phyloP scores from a whole-genome alignment of 2,113 vertebrate genomes.

The Mesembrinibis cayennensis region DNA sequence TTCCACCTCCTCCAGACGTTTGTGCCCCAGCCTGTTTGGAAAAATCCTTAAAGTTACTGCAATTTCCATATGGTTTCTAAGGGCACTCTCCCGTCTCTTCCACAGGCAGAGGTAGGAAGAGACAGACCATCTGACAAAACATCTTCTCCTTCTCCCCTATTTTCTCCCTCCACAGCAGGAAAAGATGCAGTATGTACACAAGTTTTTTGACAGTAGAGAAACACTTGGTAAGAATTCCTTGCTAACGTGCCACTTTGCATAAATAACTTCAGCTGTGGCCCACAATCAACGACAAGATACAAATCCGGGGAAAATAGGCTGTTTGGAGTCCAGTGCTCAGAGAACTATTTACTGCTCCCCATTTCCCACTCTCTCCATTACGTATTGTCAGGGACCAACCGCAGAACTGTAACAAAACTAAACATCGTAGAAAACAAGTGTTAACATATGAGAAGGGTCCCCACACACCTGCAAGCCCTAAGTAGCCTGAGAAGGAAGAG shows the following conservation, averaged over 20 bases:
- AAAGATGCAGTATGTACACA: background rate
- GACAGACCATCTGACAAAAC: background rate
- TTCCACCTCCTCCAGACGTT: background rate
- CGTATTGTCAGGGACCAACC: accelerated
- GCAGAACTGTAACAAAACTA: background rate
- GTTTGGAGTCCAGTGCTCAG: background rate
- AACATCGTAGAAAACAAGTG: background rate
- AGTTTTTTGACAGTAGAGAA: background rate
- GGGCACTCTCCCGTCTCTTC: background rate
- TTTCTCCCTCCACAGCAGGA: background rate
- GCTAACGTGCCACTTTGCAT: background rate
- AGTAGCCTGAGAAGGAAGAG: background rate
- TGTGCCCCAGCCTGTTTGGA: background rate
- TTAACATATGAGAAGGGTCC: background rate
- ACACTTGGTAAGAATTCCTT: background rate
- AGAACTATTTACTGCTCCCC: background rate
- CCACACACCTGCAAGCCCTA: background rate
- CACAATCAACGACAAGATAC: background rate
- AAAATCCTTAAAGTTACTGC: background rate
- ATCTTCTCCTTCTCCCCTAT: background rate
- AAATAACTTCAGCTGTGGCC: background rate
- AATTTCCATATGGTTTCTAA: background rate
- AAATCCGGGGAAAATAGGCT: background rate
- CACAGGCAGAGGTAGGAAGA: background rate
- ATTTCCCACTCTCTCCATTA: accelerated